Percentiles rank a stretch among this genome's conserved stretches.
These are phyloP conservation scores for Orchesella flavescens DNA, from an alignment of 2,888 invertebrate genomes.

Conservation along the genomic window DNA sequence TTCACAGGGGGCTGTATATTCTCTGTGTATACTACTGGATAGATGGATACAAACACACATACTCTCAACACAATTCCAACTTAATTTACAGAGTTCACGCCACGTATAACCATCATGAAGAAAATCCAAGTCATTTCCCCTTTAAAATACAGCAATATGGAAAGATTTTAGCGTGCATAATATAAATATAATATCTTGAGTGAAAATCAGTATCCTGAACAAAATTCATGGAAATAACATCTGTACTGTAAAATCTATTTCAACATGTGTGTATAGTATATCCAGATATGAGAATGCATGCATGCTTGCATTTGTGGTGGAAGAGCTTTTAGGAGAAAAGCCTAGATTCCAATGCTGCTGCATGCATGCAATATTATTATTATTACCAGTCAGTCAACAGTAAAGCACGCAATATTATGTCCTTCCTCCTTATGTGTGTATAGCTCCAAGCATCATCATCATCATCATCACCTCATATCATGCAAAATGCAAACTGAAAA, in stretches of 20 bases:
- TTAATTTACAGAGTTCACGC: conserved; percentile 37
- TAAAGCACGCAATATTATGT: conserved; percentile 5
- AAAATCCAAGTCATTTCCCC: conserved; percentile 5
- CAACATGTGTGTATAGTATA: too few species aligned
- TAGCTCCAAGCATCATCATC: neutral
- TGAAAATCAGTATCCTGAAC: neutral
- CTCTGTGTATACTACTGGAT: neutral
- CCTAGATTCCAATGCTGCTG: neutral
- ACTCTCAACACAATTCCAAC: neutral
- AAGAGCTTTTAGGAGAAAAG: conserved; percentile 1
- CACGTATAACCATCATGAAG: neutral
- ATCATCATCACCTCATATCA: too few species aligned
- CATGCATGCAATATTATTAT: conserved; percentile 13
- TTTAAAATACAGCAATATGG: conserved; percentile 7
- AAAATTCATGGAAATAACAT: too few species aligned
- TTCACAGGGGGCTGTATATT: neutral
- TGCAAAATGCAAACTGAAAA: neutral
- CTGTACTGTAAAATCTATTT: too few species aligned
- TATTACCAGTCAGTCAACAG: neutral
- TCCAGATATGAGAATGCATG: too few species aligned
- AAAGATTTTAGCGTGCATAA: neutral
- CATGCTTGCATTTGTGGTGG: neutral
- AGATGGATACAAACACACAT: neutral
- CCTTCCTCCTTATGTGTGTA: neutral
- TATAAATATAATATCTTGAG: too few species aligned